Percentiles rank a stretch among this genome's conserved stretches.
Evolutionary conservation across 1,140 invertebrate genomes (phyloP).

Genomic region (Heliothis subflexa): DNA sequence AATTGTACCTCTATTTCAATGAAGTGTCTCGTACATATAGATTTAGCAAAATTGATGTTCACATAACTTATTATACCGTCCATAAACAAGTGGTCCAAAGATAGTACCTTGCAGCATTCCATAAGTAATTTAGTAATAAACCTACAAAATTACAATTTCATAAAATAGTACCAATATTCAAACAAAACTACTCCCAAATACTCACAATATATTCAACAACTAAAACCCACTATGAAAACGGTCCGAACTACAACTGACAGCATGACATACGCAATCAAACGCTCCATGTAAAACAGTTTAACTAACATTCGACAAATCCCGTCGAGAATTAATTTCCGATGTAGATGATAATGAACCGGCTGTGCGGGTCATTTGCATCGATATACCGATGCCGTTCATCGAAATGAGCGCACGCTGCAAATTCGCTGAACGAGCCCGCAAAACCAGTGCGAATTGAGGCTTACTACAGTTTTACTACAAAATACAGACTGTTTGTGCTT

Average conservation of each 20-base stretch:
- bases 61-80: not conserved
- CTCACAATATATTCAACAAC: no score
- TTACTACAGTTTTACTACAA: constrained; percentile 26
- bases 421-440: constrained; percentile 59
- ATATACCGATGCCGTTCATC: constrained; percentile 65
- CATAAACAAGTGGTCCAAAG: not conserved
- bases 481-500: constrained; percentile 6
- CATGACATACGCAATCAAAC: constrained; percentile 57
- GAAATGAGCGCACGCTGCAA: constrained; percentile 65
- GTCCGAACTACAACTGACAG: not conserved
- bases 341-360: constrained; percentile 69
- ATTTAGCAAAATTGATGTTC: not conserved
- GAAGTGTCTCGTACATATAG: not conserved
- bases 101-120: not conserved
- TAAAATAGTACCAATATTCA: not conserved
- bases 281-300: constrained; percentile 60
- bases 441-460: constrained; percentile 34
- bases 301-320: constrained; percentile 60
- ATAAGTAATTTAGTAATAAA: not conserved
- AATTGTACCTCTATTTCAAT: not conserved
- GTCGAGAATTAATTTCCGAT: constrained; percentile 75
- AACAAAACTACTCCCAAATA: no score
- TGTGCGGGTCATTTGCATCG: constrained; percentile 69
- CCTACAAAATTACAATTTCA: no score
- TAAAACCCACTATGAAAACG: not conserved